Evolutionary conservation across 1,140 invertebrate genomes (phyloP), one percentile per base, ranked within the genome.

Genomic region (Drosophila elegans): DNA sequence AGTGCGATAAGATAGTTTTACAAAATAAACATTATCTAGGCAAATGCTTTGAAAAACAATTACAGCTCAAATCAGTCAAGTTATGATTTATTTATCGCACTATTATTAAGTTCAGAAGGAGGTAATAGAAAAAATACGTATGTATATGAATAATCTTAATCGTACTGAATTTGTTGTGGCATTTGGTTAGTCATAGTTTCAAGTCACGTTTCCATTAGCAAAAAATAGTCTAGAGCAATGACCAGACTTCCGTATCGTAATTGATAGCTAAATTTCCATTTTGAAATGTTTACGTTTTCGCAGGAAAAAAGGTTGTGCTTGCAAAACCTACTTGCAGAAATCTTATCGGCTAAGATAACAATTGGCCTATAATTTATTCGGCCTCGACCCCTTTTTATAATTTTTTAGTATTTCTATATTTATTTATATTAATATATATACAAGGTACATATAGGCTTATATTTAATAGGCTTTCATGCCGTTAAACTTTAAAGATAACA

Each of bases 291-390:
- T 38, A 42, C n/a, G 6, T 39, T 34, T 41, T 41, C 16, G 9
- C 7, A 10, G 1, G 7, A 27, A 29, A 4, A 25, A 11, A 2
- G 16, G 41, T 48, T 34, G 6, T 54, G 21, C 25, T 7, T 62
- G 39, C 39, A 56, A 44, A 36, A 38, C 34, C 49, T 11, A 34
- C 12, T 48, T 66, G 13, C 49, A 71, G 41, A 69, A 55, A 56
- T 69, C 51, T 71, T 56, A 69, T 69, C 63, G 21, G 21, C 34
- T 7, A 10, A 56, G 67, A 69, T 69, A 71, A 49, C 10, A 5
- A 2, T 27, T 38, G 45, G 25, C 64, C 63, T 71, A 56, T 51
- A 69, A 10, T 16, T 44, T 12, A 34, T 46, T 68, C 9, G 29
- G 9, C 21, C 48, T 4, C 5, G 25, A 69, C 49, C 25, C 34